Conservation (phyloP, 2,888 invertebrate species). For the Acrobasis suavella region DNA sequence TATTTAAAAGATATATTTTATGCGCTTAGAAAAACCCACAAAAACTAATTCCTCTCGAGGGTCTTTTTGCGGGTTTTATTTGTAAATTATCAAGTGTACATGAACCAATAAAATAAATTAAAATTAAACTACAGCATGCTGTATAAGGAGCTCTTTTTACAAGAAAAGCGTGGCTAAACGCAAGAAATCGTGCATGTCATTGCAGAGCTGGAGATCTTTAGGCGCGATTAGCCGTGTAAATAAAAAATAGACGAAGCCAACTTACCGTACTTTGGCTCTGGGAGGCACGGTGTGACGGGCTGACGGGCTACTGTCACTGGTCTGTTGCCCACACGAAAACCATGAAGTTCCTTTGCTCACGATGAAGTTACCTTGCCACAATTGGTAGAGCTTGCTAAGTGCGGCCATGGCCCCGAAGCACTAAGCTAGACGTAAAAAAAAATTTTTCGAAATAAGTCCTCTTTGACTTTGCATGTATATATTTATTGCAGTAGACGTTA, state of each 20-base stretch:
- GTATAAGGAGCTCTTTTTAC: constrained; percentile 40
- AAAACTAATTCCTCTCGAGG: too few relatives aligned
- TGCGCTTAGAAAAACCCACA: not conserved
- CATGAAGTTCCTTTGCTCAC: not conserved
- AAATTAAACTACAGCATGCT: constrained; percentile 42
- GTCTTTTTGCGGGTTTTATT: too few relatives aligned
- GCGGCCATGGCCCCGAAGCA: too few relatives aligned
- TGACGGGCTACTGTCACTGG: not conserved
- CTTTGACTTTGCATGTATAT: too few relatives aligned
- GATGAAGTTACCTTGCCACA: too few relatives aligned
- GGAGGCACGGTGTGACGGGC: constrained; percentile 17
- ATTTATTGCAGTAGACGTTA: too few relatives aligned
- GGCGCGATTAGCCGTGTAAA: constrained; percentile 66
- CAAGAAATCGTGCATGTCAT: constrained; percentile 68
- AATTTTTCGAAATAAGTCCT: too few relatives aligned
- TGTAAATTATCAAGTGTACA: too few relatives aligned
- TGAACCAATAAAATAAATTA: too few relatives aligned
- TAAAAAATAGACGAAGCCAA: constrained; percentile 51
- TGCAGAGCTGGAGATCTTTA: constrained; percentile 63
- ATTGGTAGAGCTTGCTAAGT: too few relatives aligned
- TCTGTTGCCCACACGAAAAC: not conserved
- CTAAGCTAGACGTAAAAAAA: too few relatives aligned
- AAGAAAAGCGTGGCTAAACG: constrained; percentile 53
- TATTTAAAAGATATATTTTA: too few relatives aligned
- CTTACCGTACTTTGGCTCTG: constrained; percentile 23